A percentile compares a stretch with the other conserved stretches of the same genome.
Conservation (phyloP, 2,888 invertebrate species). For the Scaptomyza reducta region DNA sequence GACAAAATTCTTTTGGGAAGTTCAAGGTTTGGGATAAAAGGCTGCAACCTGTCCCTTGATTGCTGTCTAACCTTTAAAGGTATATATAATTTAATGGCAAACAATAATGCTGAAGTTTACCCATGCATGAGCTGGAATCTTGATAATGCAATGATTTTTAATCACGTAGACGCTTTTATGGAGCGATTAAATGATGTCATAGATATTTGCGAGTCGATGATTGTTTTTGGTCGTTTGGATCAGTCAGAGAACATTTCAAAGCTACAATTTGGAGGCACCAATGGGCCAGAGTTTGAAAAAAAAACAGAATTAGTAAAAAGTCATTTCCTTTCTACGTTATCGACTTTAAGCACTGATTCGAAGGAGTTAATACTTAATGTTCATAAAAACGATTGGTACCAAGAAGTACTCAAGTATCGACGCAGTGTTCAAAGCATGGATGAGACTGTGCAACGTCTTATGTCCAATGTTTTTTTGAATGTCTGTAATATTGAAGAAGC, state of each 20-base stretch:
- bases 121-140: conserved; percentile 87
- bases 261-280: conserved; percentile 91
- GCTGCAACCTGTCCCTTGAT: conserved; percentile 90
- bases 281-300: conserved; percentile 88
- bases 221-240: conserved; percentile 92
- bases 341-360: conserved; percentile 87
- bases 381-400: conserved; percentile 90
- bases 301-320: conserved; percentile 89
- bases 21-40: conserved; percentile 88
- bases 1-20: conserved; percentile 89
- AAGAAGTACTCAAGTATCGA: conserved; percentile 83
- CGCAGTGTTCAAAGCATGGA: conserved; percentile 86
- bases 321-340: conserved; percentile 88
- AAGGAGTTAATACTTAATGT: conserved; percentile 89
- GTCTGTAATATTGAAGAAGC: conserved; percentile 92
- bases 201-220: conserved; percentile 94
- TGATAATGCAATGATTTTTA: conserved; percentile 92
- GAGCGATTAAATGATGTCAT: conserved; percentile 93
- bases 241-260: conserved; percentile 89
- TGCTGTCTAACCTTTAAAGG: conserved; percentile 91
- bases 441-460: conserved; percentile 93
- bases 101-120: conserved; percentile 63
- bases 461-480: conserved; percentile 90
- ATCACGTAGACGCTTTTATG: conserved; percentile 93
- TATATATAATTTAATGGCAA: conserved; percentile 87